A percentile compares a stretch with the other conserved stretches of the same genome.
These are phyloP conservation scores for Porites australiensis DNA, from an alignment of 64 coral and sea anemone genomes.

Conservation along the genomic window DNA sequence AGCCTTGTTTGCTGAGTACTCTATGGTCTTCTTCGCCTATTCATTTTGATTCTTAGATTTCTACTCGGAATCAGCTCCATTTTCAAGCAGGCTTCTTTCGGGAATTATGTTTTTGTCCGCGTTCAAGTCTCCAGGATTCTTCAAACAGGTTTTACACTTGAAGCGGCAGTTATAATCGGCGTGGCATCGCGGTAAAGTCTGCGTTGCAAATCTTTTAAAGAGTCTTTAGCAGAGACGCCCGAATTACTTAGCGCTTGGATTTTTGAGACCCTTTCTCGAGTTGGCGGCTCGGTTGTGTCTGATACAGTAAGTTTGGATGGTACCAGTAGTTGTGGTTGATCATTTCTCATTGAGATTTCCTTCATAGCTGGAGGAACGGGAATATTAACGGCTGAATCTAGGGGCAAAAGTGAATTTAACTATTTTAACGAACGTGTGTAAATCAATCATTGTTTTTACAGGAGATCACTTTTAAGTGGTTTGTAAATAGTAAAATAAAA, in stretches of 20 bases:
- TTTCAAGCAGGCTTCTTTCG: background rate
- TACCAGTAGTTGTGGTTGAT: background rate
- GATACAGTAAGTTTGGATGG: background rate
- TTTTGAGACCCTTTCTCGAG: background rate
- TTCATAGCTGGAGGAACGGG: too few relatives aligned
- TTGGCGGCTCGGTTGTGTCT: background rate
- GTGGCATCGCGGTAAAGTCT: background rate
- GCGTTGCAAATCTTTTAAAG: background rate
- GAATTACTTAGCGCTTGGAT: too few relatives aligned
- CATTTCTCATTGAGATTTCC: too few relatives aligned
- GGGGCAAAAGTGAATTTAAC: background rate
- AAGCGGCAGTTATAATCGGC: background rate
- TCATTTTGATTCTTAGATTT: background rate
- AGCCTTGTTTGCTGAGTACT: too few relatives aligned
- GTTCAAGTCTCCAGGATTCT: background rate
- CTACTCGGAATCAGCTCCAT: background rate
- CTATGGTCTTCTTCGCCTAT: background rate
- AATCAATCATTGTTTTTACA: too few relatives aligned
- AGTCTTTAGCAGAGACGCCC: background rate
- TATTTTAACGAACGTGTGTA: too few relatives aligned
- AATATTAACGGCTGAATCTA: constrained; percentile 1
- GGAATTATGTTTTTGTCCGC: background rate
- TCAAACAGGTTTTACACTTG: background rate
- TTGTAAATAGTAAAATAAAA: too few relatives aligned
- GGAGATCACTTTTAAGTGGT: too few relatives aligned